Evolutionary conservation across 2,888 invertebrate genomes (phyloP), one percentile per base, ranked within the genome.

Genomic region (Cosmopolites sordidus): DNA sequence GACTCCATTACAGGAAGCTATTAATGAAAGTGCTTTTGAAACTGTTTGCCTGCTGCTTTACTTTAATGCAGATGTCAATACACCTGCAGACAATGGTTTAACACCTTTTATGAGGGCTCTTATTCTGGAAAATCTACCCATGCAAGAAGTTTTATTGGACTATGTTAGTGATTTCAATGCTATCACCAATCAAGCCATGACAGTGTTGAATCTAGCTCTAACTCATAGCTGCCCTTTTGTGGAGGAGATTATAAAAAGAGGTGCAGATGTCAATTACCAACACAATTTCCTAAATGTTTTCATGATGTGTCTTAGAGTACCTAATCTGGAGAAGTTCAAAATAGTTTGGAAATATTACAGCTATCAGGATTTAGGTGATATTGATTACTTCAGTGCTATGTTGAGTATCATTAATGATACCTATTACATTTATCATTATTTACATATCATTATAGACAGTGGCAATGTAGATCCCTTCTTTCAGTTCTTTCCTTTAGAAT

Each of bases 51-150:
- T 67, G 65, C 48, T 69, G 17, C 53, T 69, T 3, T 67, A 62
- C 58, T 65, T 64, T 43, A 58, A 60, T 52, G 67, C 68, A n/a
- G 67, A 69, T 56, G 58, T 63, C 2, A 62, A 63, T 18, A 45
- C 60, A 16, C 27, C 30, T 14, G 57, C 60, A 16, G 58, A 54
- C 15, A 58, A 60, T 43, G 43, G 57, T 51, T 48, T 62, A 14
- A 66, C 64, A 11, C 65, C 67, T 8, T 65, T 67, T 40, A 64
- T 66, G 63, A 59, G 61, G 40, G 61, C 66, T 1, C 17, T 67
- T 16, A 55, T 59, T 27, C 4, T 15, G 2, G 56, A 56, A 42
- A 43, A 58, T 51, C 15, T 47, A 11, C 55, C 52, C 43, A 54
- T 67, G 11, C 63, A 62, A 46, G 43, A 53, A 3, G 51, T 51